A percentile compares a stretch with the other conserved stretches of the same genome.
Conservation (phyloP, 2,888 invertebrate species). For the Sussaba pulchella region DNA sequence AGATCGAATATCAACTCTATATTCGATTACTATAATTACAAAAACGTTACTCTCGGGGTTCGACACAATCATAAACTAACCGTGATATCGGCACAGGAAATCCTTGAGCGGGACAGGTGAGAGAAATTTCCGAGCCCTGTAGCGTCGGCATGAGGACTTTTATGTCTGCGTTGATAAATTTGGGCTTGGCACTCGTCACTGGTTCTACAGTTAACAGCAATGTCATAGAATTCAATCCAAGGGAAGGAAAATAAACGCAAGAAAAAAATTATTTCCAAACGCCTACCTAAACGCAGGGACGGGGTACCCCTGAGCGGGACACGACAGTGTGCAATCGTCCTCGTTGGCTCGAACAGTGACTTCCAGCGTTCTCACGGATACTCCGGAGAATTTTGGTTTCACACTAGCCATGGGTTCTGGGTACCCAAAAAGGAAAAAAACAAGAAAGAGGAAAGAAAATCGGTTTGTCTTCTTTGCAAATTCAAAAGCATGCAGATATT, state of each 20-base stretch:
- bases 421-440: constrained; percentile 49
- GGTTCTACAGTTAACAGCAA: constrained; percentile 86
- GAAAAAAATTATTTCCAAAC: constrained; percentile 19
- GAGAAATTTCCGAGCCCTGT: constrained; percentile 80
- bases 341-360: constrained; percentile 79
- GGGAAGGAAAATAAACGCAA: constrained; percentile 8
- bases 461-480: not conserved
- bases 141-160: constrained; percentile 81
- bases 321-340: constrained; percentile 84
- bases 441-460: not conserved
- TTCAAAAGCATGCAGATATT: constrained; percentile 1
- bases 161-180: constrained; percentile 81
- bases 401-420: constrained; percentile 91
- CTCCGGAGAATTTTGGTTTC: constrained; percentile 86
- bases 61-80: constrained; percentile 72
- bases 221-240: constrained; percentile 8
- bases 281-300: constrained; percentile 84
- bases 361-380: constrained; percentile 78
- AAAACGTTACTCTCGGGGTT: not conserved
- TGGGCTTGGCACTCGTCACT: constrained; percentile 90
- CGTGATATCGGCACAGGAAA: constrained; percentile 85
- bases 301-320: constrained; percentile 87
- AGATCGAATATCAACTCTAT: too few species aligned
- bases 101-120: constrained; percentile 86
- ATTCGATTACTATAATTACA: too few species aligned